Evolutionary conservation across 2,888 invertebrate genomes (phyloP).

Genomic region (Phoenoteleia sp.): DNA sequence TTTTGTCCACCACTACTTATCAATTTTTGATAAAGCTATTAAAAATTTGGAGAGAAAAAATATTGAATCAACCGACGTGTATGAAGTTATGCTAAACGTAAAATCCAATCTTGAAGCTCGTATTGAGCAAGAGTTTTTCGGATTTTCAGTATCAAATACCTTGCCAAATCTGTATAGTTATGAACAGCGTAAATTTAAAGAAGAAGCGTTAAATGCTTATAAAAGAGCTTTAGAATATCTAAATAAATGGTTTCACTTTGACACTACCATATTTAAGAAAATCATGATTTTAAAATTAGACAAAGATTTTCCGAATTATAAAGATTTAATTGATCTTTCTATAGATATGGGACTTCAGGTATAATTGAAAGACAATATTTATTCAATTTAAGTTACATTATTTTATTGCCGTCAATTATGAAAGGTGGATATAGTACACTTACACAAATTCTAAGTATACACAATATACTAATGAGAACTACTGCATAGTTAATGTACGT

Average conservation of each 20-base stretch:
- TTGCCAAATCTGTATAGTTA: not conserved
- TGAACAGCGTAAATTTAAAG: slow-evolving; percentile 3
- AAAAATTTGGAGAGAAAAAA: slow-evolving; percentile 8
- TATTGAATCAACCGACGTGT: not conserved
- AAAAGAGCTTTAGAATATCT: slow-evolving; percentile 3
- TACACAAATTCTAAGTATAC: too few species aligned
- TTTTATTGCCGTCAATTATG: too few species aligned
- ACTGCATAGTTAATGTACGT: too few species aligned
- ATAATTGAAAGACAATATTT: not conserved
- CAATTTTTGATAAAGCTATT: slow-evolving; percentile 6
- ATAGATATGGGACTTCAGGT: too few species aligned
- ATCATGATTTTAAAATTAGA: not conserved
- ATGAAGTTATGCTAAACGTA: not conserved
- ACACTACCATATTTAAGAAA: slow-evolving; percentile 1
- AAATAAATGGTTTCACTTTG: slow-evolving; percentile 12
- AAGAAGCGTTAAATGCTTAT: slow-evolving; percentile 9
- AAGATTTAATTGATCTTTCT: too few species aligned
- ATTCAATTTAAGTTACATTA: not conserved
- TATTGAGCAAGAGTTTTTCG: not conserved
- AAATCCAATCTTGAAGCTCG: slow-evolving; percentile 2
- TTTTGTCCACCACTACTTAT: slow-evolving; percentile 20
- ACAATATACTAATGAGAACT: too few species aligned
- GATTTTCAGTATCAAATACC: not conserved
- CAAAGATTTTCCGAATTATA: too few species aligned
- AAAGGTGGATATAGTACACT: too few species aligned